phyloP scores from a whole-genome alignment of 2,888 invertebrate genomes.

The Amphipyra tragopoginis region DNA sequence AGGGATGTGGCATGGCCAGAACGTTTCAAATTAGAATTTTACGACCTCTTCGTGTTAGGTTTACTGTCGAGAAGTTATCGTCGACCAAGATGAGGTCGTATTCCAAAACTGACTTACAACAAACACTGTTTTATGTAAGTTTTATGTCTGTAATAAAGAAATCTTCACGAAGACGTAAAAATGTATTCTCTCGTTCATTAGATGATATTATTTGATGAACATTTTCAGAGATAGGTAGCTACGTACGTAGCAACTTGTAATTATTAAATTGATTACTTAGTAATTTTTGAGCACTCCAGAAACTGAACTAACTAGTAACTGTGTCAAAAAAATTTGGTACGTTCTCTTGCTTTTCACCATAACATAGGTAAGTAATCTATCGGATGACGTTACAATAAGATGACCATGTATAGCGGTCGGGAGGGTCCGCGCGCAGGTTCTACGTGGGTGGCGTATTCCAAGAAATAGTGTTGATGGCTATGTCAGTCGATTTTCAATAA shows the following conservation, averaged over 20 bases:
- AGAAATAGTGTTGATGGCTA: constrained; percentile 78
- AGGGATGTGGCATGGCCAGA: constrained; percentile 61
- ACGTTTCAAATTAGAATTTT: constrained; percentile 87
- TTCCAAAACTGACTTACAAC: constrained; percentile 87
- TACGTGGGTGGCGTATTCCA: constrained; percentile 86
- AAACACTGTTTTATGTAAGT: constrained; percentile 84
- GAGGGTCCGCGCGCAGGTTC: constrained; percentile 68
- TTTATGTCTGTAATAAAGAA: constrained; percentile 84
- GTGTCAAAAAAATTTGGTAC: background rate
- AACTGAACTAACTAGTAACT: too few species aligned
- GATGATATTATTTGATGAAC: constrained; percentile 45
- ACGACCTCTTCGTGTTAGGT: constrained; percentile 89
- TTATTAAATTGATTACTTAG: too few species aligned
- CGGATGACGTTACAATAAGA: constrained; percentile 69
- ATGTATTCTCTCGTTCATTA: constrained; percentile 54
- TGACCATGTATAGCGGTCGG: constrained; percentile 64
- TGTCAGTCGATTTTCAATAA: constrained; percentile 67
- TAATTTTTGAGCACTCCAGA: too few species aligned
- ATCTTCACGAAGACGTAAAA: constrained; percentile 68
- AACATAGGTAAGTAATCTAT: constrained; percentile 28
- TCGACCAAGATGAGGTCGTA: constrained; percentile 87
- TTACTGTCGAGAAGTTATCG: constrained; percentile 86
- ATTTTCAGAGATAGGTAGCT: constrained; percentile 2
- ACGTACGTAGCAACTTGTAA: too few species aligned
- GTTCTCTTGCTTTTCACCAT: too few species aligned